phyloP scores from a whole-genome alignment of 2,113 vertebrate genomes.

The Toxostoma redivivum region DNA sequence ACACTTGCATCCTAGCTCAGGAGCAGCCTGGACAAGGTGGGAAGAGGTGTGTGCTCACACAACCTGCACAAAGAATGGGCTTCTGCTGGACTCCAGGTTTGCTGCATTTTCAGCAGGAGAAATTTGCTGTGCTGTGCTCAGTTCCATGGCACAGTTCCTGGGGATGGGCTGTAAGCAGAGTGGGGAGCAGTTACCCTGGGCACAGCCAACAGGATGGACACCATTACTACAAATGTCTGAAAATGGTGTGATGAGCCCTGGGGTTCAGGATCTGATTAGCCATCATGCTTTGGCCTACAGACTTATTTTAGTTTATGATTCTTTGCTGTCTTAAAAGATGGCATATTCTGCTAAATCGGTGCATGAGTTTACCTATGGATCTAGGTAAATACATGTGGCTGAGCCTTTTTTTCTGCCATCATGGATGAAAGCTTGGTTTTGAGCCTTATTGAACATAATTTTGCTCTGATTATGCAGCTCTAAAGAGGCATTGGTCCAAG shows the following conservation, averaged over 20 bases:
- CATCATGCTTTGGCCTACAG: neutral
- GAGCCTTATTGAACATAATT: neutral
- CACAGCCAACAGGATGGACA: neutral
- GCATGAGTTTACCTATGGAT: neutral
- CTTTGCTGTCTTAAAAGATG: neutral
- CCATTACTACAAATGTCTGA: neutral
- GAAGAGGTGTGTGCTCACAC: neutral
- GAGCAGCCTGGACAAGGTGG: neutral
- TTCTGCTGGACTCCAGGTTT: neutral
- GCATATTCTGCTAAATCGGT: neutral
- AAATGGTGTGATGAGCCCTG: neutral
- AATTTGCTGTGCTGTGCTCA: neutral
- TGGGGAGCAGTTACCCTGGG: neutral
- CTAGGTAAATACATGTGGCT: neutral
- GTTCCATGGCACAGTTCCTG: neutral
- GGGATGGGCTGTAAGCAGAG: neutral
- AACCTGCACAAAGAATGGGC: neutral
- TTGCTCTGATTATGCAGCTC: neutral
- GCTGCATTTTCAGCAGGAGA: neutral
- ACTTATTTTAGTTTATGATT: neutral
- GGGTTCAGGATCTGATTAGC: neutral
- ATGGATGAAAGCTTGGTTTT: neutral
- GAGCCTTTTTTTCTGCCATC: neutral
- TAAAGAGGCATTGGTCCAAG: neutral
- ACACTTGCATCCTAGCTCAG: accelerated